Evolutionary conservation across 64 coral and sea anemone genomes (phyloP), one percentile per base, ranked within the genome.

Genomic region (Montipora capricornis): DNA sequence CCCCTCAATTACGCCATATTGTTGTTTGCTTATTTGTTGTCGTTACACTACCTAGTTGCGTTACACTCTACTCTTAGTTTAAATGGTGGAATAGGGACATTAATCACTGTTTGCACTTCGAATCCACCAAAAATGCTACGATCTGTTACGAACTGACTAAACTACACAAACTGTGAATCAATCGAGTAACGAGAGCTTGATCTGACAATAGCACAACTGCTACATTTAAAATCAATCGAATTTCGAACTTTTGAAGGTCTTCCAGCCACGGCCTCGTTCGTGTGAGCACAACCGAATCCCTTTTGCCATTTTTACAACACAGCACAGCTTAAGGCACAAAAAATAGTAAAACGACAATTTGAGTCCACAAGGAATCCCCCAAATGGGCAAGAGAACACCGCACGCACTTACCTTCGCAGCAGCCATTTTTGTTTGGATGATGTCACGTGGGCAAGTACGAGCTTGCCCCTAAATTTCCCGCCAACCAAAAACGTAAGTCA

Each of bases 341-440:
- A 66, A 70, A 44, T 0, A 5, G 13, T 55, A 67, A 13, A 6
- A 9, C 59, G 14, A 26, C 57, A 73, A 79, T 11, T 5, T 17
- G n/a, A 4, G 47, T 37, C 6, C 44, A 8, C 45, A 14, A 15
- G 6, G 15, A 74, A 58, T 76, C 20, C 16, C 20, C 20, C 59
- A 73, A 81, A 44, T 73, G 10, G 68, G 47, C 16, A 26, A n/a
- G 17, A n/a, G 17, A 74, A 67, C 73, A 37, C 29, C 29, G 29
- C 29, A 49, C 20, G 47, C 20, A 9, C 89, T 88, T 14, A 95
- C 94, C 89, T 95, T 95, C 44, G 91, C 83, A 88, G 89, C 83
- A 89, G 94, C 94, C 94, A 95, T 95, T 81, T 95, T 95, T 67
- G 1, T 11, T 3, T 47, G 76, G 6, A 26, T 82, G 77, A 80